phyloP scores from a whole-genome alignment of 2,888 invertebrate genomes.

The Epirrita christyi region DNA sequence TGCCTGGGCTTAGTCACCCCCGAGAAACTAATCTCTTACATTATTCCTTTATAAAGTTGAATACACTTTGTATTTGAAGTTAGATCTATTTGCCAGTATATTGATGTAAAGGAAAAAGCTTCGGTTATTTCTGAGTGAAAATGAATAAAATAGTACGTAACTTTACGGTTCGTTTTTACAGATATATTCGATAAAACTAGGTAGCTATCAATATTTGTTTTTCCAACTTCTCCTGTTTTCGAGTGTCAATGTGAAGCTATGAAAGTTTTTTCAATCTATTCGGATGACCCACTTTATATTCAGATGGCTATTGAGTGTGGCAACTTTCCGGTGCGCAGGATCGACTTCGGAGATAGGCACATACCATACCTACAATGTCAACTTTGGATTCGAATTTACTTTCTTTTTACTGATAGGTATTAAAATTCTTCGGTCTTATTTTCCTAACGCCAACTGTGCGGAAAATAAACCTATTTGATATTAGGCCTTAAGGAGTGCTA shows the following conservation, averaged over 20 bases:
- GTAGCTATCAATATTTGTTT: constrained; percentile 20
- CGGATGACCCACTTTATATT: constrained; percentile 67
- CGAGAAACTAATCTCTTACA: no score
- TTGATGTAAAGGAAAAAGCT: no score
- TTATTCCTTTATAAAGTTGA: no score
- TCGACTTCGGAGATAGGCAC: constrained; percentile 47
- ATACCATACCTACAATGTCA: constrained; percentile 21
- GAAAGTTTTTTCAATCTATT: constrained; percentile 67
- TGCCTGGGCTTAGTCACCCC: no score
- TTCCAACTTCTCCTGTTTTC: constrained; percentile 20
- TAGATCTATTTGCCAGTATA: no score
- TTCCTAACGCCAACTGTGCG: constrained; percentile 20
- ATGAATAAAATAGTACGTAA: not conserved
- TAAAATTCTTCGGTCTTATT: constrained; percentile 27
- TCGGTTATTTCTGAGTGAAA: not conserved
- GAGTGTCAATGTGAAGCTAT: constrained; percentile 35
- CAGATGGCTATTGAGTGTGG: constrained; percentile 68
- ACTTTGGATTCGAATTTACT: constrained; percentile 30
- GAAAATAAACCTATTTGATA: constrained; percentile 17
- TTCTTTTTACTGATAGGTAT: constrained; percentile 27
- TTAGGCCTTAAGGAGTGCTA: constrained; percentile 16
- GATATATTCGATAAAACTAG: not conserved
- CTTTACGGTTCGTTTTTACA: not conserved
- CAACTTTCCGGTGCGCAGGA: constrained; percentile 49
- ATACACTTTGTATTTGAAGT: no score